phyloP scores from a whole-genome alignment of 1,140 invertebrate genomes.

The Mycetomoellerius zeteki region DNA sequence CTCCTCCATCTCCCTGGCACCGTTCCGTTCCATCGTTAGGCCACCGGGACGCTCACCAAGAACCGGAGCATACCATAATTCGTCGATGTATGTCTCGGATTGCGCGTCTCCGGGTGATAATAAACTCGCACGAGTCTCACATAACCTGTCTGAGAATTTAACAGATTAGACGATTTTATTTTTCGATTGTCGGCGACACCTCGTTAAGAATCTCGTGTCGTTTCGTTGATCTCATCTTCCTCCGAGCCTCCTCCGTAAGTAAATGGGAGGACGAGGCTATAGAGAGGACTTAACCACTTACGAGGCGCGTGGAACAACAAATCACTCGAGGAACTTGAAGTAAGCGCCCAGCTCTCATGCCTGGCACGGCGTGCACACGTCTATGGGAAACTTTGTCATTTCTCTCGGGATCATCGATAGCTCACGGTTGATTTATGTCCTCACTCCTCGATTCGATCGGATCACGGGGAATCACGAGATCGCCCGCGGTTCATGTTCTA shows the following conservation, averaged over 20 bases:
- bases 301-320: constrained; percentile 31
- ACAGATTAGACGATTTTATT: not conserved
- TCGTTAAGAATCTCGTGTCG: not conserved
- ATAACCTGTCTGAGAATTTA: constrained; percentile 64
- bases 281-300: constrained; percentile 5
- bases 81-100: not conserved
- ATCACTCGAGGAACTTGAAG: not conserved
- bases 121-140: constrained; percentile 39
- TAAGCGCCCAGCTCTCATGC: constrained; percentile 9
- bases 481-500: not conserved
- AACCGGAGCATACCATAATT: constrained; percentile 35
- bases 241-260: not conserved
- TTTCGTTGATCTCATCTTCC: not conserved
- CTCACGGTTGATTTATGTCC: not conserved
- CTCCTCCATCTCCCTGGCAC: constrained; percentile 93
- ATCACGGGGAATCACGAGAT: constrained; percentile 26
- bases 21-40: constrained; percentile 79
- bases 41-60: constrained; percentile 23
- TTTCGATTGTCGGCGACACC: not conserved
- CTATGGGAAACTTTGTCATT: not conserved
- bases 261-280: not conserved
- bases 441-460: not conserved
- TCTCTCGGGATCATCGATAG: constrained; percentile 12
- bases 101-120: not conserved
- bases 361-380: not conserved